Conservation (phyloP, 2,888 invertebrate species). For the Nemurella pictetii region DNA sequence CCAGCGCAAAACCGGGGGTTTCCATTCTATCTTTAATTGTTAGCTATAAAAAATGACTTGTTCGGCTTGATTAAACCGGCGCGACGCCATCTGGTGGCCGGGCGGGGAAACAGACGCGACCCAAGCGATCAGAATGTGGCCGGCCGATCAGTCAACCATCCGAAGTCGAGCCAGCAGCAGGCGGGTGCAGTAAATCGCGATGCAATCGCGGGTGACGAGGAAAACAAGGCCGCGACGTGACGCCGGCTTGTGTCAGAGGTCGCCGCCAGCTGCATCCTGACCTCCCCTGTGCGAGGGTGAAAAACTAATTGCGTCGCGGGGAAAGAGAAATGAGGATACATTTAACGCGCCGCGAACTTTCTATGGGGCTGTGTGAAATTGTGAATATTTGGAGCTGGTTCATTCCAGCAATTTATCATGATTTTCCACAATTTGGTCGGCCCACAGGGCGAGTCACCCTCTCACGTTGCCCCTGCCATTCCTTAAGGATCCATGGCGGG, state of each 20-base stretch:
- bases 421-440: background rate
- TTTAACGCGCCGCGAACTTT: background rate
- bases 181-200: constrained; percentile 10
- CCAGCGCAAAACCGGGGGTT: background rate
- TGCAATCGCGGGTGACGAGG: background rate
- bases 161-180: background rate
- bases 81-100: background rate
- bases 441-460: background rate
- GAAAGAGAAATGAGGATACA: background rate
- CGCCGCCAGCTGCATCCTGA: background rate
- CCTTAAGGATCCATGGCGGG: background rate
- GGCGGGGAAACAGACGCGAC: background rate
- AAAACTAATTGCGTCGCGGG: background rate
- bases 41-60: background rate
- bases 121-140: background rate
- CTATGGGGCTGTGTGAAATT: background rate
- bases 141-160: background rate
- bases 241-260: constrained; percentile 1
- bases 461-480: background rate
- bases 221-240: background rate
- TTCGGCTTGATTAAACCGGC: background rate
- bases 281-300: background rate
- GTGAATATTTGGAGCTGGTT: constrained; percentile 3
- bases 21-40: background rate
- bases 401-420: background rate